Conservation (phyloP, 1,140 invertebrate species). For the Drosophila hydei region DNA sequence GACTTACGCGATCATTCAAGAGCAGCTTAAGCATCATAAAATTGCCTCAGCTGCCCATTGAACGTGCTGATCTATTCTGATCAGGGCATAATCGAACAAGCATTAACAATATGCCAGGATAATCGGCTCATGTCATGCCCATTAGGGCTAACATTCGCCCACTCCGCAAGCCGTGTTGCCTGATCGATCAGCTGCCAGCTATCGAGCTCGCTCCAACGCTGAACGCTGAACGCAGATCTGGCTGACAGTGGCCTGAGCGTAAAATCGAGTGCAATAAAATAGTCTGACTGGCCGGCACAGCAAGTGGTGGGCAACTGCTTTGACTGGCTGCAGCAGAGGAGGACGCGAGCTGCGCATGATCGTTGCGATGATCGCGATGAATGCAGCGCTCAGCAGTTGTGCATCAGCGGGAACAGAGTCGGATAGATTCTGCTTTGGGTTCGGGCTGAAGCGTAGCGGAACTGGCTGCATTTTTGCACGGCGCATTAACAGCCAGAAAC, state of each 20-base stretch:
- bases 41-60: conserved; percentile 4
- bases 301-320: conserved; percentile 70
- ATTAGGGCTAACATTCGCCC: conserved; percentile 32
- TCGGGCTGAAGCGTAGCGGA: conserved; percentile 55
- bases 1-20: background rate
- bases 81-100: conserved; percentile 12
- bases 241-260: conserved; percentile 51
- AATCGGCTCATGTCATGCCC: conserved; percentile 70
- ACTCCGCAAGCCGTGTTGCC: conserved; percentile 1
- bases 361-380: conserved; percentile 57
- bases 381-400: conserved; percentile 32
- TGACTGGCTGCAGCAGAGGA: conserved; percentile 30
- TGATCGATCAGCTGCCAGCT: conserved; percentile 5
- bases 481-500: conserved; percentile 52
- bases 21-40: background rate
- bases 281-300: conserved; percentile 36
- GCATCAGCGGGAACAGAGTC: conserved; percentile 13
- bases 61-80: conserved; percentile 27
- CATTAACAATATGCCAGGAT: conserved; percentile 38
- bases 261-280: conserved; percentile 79
- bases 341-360: conserved; percentile 71
- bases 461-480: conserved; percentile 67
- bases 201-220: conserved; percentile 8
- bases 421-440: background rate
- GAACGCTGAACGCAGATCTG: conserved; percentile 30